phyloP scores from a whole-genome alignment of 2,113 vertebrate genomes.

The Cyanistes caeruleus region DNA sequence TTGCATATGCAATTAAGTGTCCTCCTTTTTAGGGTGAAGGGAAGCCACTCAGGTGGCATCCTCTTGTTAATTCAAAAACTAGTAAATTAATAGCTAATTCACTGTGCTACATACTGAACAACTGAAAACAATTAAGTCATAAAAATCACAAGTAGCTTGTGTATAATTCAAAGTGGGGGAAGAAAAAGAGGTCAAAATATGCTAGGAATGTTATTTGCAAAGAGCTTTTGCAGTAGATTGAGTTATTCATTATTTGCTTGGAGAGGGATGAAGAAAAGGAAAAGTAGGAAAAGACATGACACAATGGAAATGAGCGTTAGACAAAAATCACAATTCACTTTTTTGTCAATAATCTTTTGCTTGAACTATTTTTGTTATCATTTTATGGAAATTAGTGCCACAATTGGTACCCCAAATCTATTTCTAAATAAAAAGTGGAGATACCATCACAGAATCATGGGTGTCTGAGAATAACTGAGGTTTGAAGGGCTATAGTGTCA shows the following conservation, averaged over 20 bases:
- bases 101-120: neutral
- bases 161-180: conserved; percentile 20
- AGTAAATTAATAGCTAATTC: conserved; percentile 23
- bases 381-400: neutral
- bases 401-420: neutral
- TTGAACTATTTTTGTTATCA: neutral
- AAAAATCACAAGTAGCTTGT: conserved; percentile 50
- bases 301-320: neutral
- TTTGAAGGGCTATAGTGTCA: neutral
- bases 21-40: neutral
- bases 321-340: neutral
- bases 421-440: neutral
- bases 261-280: neutral
- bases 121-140: conserved; percentile 40
- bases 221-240: neutral
- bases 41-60: neutral
- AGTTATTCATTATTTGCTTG: neutral
- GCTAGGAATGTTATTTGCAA: conserved; percentile 56
- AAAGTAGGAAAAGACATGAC: neutral
- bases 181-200: conserved; percentile 45
- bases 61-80: neutral
- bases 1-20: neutral
- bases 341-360: neutral
- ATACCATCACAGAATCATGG: rapidly evolving
- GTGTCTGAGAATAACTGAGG: neutral